Conservation (phyloP, 2,888 invertebrate species). For the Lasioglossum lativentre region DNA sequence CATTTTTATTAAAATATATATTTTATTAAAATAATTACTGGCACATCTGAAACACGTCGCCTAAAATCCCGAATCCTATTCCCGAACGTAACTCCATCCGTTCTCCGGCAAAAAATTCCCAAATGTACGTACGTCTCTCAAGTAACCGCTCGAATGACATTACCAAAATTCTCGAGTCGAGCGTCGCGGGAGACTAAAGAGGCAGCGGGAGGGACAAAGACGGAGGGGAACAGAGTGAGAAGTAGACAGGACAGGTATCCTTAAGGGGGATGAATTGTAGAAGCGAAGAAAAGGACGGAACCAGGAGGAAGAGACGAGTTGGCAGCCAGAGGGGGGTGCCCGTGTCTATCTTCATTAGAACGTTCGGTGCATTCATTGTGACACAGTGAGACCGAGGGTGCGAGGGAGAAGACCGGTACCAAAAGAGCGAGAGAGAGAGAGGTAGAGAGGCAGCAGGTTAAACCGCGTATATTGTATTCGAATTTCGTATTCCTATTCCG, state of each 20-base stretch:
- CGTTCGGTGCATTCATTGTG: slow-evolving; percentile 61
- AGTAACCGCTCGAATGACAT: slow-evolving; percentile 45
- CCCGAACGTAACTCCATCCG: not conserved
- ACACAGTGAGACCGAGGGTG: not conserved
- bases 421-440: not conserved
- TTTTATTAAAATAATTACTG: not conserved
- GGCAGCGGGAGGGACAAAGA: not conserved
- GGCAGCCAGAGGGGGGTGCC: slow-evolving; percentile 40
- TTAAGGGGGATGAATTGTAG: slow-evolving; percentile 21
- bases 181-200: slow-evolving; percentile 37
- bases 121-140: not conserved
- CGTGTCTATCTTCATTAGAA: slow-evolving; percentile 68
- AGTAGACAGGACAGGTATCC: slow-evolving; percentile 32
- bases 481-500: slow-evolving; percentile 62
- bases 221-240: not conserved
- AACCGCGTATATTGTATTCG: slow-evolving; percentile 67
- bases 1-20: no score
- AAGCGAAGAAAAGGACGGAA: slow-evolving; percentile 12
- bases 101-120: not conserved
- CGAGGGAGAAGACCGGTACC: not conserved
- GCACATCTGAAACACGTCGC: not conserved
- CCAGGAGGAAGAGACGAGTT: slow-evolving; percentile 10
- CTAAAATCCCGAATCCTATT: not conserved
- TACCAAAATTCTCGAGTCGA: slow-evolving; percentile 47
- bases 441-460: slow-evolving; percentile 60